phyloP scores from a whole-genome alignment of 1,140 invertebrate genomes.

The Drosophila ogumai region DNA sequence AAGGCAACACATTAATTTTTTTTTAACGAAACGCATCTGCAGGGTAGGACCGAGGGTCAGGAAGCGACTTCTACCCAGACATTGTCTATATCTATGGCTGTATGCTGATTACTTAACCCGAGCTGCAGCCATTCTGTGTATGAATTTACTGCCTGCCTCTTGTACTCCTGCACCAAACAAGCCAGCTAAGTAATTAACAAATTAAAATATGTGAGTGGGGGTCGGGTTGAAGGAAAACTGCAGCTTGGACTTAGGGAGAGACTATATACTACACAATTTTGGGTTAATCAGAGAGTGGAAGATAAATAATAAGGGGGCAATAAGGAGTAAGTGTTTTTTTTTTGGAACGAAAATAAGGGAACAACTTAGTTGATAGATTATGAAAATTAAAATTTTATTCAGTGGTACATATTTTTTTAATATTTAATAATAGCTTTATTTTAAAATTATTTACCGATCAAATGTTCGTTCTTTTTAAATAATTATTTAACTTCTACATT shows the following conservation, averaged over 20 bases:
- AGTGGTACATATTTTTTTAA: no score
- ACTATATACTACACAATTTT: slow-evolving; percentile 9
- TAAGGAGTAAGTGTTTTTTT: not conserved
- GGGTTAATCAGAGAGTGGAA: not conserved
- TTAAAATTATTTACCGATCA: no score
- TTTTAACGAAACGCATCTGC: slow-evolving; percentile 49
- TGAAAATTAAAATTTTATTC: no score
- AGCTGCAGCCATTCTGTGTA: slow-evolving; percentile 51
- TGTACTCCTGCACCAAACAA: slow-evolving; percentile 17
- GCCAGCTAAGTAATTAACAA: slow-evolving; percentile 79
- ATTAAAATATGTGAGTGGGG: slow-evolving; percentile 70
- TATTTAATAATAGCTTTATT: no score
- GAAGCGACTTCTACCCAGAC: not conserved
- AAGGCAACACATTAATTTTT: slow-evolving; percentile 21
- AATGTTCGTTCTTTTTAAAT: no score
- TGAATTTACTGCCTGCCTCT: slow-evolving; percentile 61
- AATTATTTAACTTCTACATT: no score
- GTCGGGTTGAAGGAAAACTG: not conserved
- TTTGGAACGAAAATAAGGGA: no score
- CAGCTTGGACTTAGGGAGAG: not conserved
- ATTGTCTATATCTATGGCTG: slow-evolving; percentile 24
- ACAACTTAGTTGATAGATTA: no score
- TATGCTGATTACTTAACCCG: slow-evolving; percentile 70
- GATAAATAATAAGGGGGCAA: not conserved
- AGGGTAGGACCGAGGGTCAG: not conserved